Conservation (phyloP, 2,888 invertebrate genomes). For the Rotaria sp. region DNA sequence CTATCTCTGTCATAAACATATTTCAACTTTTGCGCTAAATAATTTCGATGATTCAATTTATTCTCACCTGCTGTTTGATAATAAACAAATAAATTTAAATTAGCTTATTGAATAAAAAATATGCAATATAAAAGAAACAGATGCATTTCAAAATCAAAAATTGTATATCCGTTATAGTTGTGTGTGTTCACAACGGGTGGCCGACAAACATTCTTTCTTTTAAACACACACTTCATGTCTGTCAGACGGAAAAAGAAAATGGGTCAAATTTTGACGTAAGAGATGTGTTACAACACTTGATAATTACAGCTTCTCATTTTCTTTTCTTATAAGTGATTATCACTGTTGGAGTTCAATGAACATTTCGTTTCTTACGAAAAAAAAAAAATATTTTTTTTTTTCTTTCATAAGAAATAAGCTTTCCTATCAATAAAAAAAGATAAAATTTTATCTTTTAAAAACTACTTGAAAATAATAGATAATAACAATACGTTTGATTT, state of each 20-base stretch:
- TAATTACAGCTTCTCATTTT: conserved; percentile 5
- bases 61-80: neutral
- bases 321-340: neutral
- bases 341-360: neutral
- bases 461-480: no score
- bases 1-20: neutral
- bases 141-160: neutral
- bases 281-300: neutral
- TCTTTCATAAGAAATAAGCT: no score
- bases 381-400: no score
- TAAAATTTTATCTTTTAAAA: no score
- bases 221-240: neutral
- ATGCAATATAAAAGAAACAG: no score
- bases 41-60: neutral
- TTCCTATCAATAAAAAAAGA: no score
- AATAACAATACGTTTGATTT: no score
- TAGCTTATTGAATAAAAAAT: neutral
- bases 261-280: conserved; percentile 15
- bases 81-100: conserved; percentile 17
- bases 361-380: neutral
- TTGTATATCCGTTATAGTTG: neutral
- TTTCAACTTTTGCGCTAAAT: neutral
- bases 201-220: neutral
- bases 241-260: neutral
- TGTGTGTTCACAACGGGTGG: neutral